Conservation (phyloP, 2,113 vertebrate species). For the Axis porcinus region DNA sequence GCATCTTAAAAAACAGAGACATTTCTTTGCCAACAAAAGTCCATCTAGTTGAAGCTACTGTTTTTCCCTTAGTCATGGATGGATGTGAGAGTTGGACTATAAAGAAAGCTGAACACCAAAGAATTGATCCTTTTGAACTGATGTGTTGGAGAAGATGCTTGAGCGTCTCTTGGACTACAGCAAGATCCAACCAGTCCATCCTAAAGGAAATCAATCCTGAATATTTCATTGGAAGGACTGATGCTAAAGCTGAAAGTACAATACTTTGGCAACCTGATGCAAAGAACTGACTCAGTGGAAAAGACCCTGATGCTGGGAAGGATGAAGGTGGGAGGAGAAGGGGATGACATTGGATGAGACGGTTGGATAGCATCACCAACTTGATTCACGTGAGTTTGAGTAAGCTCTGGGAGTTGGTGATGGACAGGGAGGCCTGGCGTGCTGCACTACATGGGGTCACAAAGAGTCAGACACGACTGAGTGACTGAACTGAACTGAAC, state of each 20-base stretch:
- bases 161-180: background rate
- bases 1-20: background rate
- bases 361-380: background rate
- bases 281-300: background rate
- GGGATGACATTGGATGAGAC: background rate
- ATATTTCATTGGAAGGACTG: background rate
- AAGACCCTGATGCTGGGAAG: background rate
- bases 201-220: background rate
- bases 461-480: background rate
- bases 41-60: background rate
- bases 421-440: background rate
- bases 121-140: background rate
- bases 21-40: background rate
- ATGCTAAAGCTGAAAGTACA: background rate
- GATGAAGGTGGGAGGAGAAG: background rate
- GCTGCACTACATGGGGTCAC: background rate
- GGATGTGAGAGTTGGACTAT: background rate
- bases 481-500: background rate
- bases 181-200: background rate
- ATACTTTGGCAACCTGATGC: background rate
- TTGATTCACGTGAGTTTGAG: background rate
- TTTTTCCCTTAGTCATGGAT: background rate
- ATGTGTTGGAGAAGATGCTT: background rate
- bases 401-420: background rate
- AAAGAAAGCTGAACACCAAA: background rate